Evolutionary conservation across 2,797 vertebrate genomes (phyloP).

Genomic region (Corythornis leucogaster): DNA sequence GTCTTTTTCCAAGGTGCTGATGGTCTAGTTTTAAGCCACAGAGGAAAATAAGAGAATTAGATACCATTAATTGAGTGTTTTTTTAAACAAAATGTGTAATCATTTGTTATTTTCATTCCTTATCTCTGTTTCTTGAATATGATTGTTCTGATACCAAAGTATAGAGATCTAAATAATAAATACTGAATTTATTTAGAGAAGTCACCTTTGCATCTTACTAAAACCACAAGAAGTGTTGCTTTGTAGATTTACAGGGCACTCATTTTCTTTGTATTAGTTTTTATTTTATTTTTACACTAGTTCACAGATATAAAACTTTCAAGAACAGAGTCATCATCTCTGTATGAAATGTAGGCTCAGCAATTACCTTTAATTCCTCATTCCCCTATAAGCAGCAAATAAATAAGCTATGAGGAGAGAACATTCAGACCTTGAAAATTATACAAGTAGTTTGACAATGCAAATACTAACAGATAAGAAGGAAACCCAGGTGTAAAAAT

Average conservation of each 20-base stretch:
- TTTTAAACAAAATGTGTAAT: background rate
- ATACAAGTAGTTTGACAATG: background rate
- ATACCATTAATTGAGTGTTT: accelerated
- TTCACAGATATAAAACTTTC: conserved; percentile 3
- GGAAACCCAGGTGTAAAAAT: background rate
- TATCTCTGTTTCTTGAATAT: background rate
- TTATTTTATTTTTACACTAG: background rate
- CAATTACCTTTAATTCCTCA: background rate
- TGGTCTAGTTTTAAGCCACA: background rate
- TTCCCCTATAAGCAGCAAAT: background rate
- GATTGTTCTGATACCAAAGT: background rate
- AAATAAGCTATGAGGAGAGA: background rate
- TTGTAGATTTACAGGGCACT: background rate
- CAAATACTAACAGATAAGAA: background rate
- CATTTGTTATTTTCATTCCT: background rate
- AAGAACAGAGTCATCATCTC: background rate
- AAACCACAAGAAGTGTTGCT: background rate
- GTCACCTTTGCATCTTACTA: background rate
- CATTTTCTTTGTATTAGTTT: background rate
- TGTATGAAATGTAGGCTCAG: conserved; percentile 15
- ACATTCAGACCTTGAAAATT: background rate
- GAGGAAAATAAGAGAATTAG: background rate
- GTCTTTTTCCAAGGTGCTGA: background rate
- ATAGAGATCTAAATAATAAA: background rate
- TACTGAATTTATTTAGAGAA: background rate